Base-by-base conservation (phyloP, 2,113 vertebrate species). In the Solea solea region DNA sequence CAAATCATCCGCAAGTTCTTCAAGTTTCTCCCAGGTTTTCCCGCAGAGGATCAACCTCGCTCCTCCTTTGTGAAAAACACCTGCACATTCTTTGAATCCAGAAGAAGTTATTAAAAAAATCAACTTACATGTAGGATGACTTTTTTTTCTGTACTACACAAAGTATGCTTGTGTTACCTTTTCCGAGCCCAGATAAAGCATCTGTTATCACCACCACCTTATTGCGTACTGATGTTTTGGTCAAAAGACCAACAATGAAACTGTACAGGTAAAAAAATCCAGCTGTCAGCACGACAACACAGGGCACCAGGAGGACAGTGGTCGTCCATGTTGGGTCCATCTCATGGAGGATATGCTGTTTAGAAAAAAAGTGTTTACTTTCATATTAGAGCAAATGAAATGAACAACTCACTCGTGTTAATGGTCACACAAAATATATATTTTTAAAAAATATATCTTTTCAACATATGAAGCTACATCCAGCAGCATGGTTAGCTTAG, bases 191-290 rank as follows among this genome's bases (percentile, higher is more conserved):
- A 0, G 97, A 97, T 13, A 95, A 81, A 52, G 96, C 95, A 25
- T 99, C 96, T 0, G 95, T 96, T 75, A 99, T 94, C 48, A 99
- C 93, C 70, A 99, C 95, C 62, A 98, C 97, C 82, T 97, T 98
- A 80, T 98, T 98, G 77, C 95, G 94, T 53, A 97, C 95, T 0
- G 92, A 94, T 8, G 94, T 96, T 87, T 95, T 96, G 27, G 95
- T 94, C 90, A 97, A 78, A 39, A 98, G 82, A 48, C 90, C 84
- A 44, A 85, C 80, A 7, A 96, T 88, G 28, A 90, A 73, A 48
- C 93, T 90, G 12, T 96, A 97, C 48, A 98, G 91, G 82, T 95
- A 95, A 79, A 96, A 92, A 14, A 97, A 55, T n/a, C 94, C 96
- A 11, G 96, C 96, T 41, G 95, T 92, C 7, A 94, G 90, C 57